phyloP scores from a whole-genome alignment of 37 sponge, comb jelly and placozoan species.

The Amphimedon queenslandica region DNA sequence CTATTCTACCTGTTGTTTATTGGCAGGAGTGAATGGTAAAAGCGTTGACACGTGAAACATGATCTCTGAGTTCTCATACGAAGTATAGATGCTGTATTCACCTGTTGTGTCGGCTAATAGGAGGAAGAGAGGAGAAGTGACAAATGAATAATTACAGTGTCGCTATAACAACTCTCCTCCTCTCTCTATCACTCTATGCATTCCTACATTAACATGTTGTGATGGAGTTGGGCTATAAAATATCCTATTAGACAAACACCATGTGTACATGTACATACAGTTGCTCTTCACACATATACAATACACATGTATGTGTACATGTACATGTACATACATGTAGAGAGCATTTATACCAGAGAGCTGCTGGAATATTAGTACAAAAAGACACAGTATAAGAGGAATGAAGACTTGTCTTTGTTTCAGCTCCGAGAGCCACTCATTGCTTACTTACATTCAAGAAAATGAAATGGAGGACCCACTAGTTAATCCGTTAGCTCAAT shows the following conservation, averaged over 20 bases:
- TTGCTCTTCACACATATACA: not conserved
- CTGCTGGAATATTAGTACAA: no score
- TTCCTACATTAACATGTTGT: no score
- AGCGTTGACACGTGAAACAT: conserved; percentile 98
- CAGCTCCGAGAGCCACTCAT: no score
- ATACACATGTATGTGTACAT: not conserved
- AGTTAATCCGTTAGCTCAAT: conserved; percentile 19
- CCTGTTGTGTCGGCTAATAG: conserved; percentile 89
- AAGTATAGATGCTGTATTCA: conserved; percentile 79
- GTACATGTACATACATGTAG: not conserved
- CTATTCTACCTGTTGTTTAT: conserved; percentile 81
- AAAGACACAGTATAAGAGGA: no score
- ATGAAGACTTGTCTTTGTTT: no score
- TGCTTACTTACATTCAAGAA: conserved; percentile 23
- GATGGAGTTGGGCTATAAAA: no score
- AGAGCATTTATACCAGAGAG: no score
- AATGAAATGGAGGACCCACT: conserved; percentile 62
- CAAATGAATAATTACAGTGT: not conserved
- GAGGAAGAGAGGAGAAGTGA: not conserved
- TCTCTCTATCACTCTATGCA: no score
- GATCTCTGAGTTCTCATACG: conserved; percentile 65
- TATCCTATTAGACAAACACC: no score
- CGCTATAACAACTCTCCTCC: no score
- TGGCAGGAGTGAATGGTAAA: conserved; percentile 75
- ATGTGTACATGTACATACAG: no score